Conservation (phyloP, 2,888 invertebrate genomes). For the Hypolimnas misippus region DNA sequence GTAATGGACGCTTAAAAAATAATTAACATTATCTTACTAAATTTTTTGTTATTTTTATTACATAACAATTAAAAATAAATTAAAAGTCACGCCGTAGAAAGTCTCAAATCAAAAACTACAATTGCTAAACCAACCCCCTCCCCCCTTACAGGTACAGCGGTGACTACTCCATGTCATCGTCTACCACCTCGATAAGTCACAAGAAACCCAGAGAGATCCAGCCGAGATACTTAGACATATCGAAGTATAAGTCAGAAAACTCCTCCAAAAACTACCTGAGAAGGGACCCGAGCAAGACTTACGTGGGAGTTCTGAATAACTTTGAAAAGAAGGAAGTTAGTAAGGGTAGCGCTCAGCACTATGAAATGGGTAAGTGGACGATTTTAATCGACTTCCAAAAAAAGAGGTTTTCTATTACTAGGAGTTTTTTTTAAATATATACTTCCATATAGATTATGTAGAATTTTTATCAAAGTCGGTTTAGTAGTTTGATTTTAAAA, state of each 20-base stretch:
- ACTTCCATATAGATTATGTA: too few relatives aligned
- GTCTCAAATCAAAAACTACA: too few relatives aligned
- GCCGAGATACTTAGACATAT: slow-evolving; percentile 85
- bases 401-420: too few relatives aligned
- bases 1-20: too few relatives aligned
- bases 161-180: slow-evolving; percentile 79
- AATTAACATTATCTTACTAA: too few relatives aligned
- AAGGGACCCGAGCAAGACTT: slow-evolving; percentile 83
- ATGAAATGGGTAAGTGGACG: slow-evolving; percentile 70
- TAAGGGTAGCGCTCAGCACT: slow-evolving; percentile 70
- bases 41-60: too few relatives aligned
- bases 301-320: slow-evolving; percentile 65
- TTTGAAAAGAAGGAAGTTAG: slow-evolving; percentile 53
- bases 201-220: slow-evolving; percentile 60
- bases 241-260: slow-evolving; percentile 83
- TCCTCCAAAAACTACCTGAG: slow-evolving; percentile 78
- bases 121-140: too few relatives aligned
- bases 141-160: slow-evolving; percentile 77
- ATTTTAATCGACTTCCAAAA: neutral
- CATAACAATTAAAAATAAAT: too few relatives aligned
- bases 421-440: neutral
- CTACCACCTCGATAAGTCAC: slow-evolving; percentile 68
- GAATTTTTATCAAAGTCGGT: too few relatives aligned
- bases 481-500: too few relatives aligned
- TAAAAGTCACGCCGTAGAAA: too few relatives aligned